Evolutionary conservation across 2,797 vertebrate genomes (phyloP), one percentile per base, ranked within the genome.

Genomic region (Capromys pilorides): DNA sequence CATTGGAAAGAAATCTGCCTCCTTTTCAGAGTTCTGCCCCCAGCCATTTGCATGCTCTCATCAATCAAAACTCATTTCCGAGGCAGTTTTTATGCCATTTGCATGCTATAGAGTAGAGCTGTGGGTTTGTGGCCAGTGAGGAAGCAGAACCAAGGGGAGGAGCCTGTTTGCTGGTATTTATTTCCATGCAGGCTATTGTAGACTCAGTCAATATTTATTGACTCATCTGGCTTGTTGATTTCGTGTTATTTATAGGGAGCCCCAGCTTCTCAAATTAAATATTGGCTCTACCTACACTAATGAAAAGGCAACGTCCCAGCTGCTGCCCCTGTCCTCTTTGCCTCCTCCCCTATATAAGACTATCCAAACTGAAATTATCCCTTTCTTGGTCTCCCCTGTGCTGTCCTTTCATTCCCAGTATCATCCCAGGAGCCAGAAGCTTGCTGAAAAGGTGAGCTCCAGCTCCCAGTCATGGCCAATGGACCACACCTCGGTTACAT

Each of bases 341-440:
- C 33, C 21, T 89, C 91, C 12, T 91, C 81, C 39, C 39, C 84
- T 84, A 71, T 36, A 69, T 64, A 83, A 88, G 95, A 90, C 64
- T 39, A 95, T 90, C 77, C 83, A 90, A 85, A 86, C 26, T 61
- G 57, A 39, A 93, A n/a, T 64, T 62, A 13, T 7, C 45, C 39
- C 16, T n/a, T 57, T 91, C 79, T 49, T 89, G 14, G 8, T 83
- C 84, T 77, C 36, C 45, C 28, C 28, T n/a, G 4, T 10, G 69
- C 22, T 81, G 54, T 82, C 41, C 36, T 94, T 73, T 89, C 49
- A 16, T 92, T 79, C 31, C 81, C 59, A 22, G 54, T 36, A 3
- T 67, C 21, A 19, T 94, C 2, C 12, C 64, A 62, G 24, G 28
- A 86, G 16, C 14, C 62, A 75, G 39, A 54, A 73, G 78, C 80